Base-by-base conservation (phyloP, 2,888 invertebrate genomes). In the Melipona beecheii region DNA sequence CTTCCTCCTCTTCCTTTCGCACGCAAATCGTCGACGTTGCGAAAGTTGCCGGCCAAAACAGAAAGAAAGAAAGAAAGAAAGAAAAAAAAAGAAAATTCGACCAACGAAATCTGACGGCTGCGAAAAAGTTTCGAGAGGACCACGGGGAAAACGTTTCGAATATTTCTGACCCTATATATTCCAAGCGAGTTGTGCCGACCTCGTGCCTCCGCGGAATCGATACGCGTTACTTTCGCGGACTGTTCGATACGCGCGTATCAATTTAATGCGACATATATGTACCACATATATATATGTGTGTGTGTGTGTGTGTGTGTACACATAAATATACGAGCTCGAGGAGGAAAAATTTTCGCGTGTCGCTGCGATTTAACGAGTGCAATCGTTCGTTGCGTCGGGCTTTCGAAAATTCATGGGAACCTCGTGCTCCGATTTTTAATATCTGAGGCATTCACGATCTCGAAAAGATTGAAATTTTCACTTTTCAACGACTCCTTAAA, bases 91-190 rank as follows among this genome's bases (percentile, higher is more conserved):
- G 36, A 3, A 9, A 43, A 43, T 43, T 43, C 43, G 27, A 19
- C 19, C 5, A 13, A 4, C 24, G 49, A 49, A 68, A 68, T 2
- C 49, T 50, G 43, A 43, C 43, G 43, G 17, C 43, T 43, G n/a
- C 56, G 43, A n/a, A 43, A 68, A 68, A 64, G 50, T 68, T 68
- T 27, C 24, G 50, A 68, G 50, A 50, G 50, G 19, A 24, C 27
- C 49, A 50, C 27, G 19, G 43, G 43, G 9, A 9, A 68, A 66
- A 66, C 56, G 43, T n/a, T 24, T 43, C 54, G 19, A 56, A 54
- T 43, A 21, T 27, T 64, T 71, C 31, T 73, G 65, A 78, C 56
- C 72, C 43, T n/a, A 65, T 77, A 77, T 71, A 43, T 56, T 71
- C 71, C 43, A 43, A 70, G n/a, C 49, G 27, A n/a, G 17, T 65